Base-by-base conservation (phyloP, 2,888 invertebrate genomes). In the Cremastobaeus sp. region DNA sequence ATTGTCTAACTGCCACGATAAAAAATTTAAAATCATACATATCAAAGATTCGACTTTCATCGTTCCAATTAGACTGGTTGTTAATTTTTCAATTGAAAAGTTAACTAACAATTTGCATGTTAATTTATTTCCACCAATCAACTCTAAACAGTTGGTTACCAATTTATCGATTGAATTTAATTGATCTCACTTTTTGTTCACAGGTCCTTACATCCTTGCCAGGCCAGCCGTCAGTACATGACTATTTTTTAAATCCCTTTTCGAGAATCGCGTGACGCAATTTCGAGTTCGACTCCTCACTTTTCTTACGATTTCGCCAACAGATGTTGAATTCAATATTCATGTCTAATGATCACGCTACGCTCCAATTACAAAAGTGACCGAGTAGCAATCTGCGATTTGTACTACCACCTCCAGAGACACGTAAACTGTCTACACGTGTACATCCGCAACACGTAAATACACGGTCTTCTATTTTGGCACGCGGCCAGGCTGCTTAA, bases 261-360 rank as follows among this genome's bases (percentile, higher is more conserved):
- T 35, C 12, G 5, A 17, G 15, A 55, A 64, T 64, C 45, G 64
- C 55, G 57, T 57, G 66, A 50, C 41, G 50, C 15, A 28, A 57
- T 57, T 66, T 34, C 21, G 47, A 54, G 41, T 52, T 64, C 15
- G 34, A 50, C 32, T 68, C 52, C 17, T 34, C 52, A 34, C 15
- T 18, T 52, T 54, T 65, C 45, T 55, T 37, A 32, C 35, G 30
- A 48, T 66, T 55, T 54, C 34, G 30, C 57, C n/a, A 34, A 25
- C 57, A 41, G 34, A 64, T 45, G 25, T 37, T 45, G 65, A 70
- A 72, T 69, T 69, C 71, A 74, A 74, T 74, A 74, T 76, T 76
- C 74, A 72, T 74, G 76, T 74, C 69, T 65, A 76, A 76, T 76
- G 71, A 74, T 74, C 74, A 74, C 76, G 76, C 72, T 65, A 76